These are phyloP conservation scores for Cataglyphis albicans DNA, from an alignment of 2,888 invertebrate species.

Conservation along the genomic window DNA sequence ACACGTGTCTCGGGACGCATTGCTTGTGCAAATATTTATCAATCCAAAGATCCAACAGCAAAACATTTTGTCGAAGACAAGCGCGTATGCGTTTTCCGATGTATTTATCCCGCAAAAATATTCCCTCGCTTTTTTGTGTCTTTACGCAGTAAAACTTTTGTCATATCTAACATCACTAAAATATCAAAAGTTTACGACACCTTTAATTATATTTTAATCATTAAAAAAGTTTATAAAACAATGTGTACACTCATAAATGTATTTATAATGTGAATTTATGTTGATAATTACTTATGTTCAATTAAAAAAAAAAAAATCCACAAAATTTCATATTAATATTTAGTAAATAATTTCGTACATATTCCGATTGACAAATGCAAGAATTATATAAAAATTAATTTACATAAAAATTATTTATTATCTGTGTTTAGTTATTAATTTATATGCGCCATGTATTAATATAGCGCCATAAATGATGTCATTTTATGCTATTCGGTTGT, in stretches of 20 bases:
- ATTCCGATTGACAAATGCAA: neutral
- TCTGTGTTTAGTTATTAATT: neutral
- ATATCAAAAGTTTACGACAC: conserved; percentile 26
- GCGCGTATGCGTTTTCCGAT: conserved; percentile 1
- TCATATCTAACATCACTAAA: neutral
- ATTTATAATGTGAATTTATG: conserved; percentile 5
- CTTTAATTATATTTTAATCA: neutral
- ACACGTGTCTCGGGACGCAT: conserved; percentile 44
- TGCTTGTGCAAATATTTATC: conserved; percentile 49
- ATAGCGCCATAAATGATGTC: neutral
- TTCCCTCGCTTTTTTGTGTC: neutral
- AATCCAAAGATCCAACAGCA: conserved; percentile 36
- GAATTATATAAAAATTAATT: neutral
- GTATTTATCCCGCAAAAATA: conserved; percentile 30
- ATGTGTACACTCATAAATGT: neutral
- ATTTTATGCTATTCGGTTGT: neutral
- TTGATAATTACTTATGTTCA: neutral
- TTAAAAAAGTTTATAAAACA: neutral
- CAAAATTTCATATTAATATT: neutral
- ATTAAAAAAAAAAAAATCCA: neutral
- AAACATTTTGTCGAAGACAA: conserved; percentile 24
- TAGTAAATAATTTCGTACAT: neutral
- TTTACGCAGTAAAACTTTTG: neutral
- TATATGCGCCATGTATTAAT: neutral
- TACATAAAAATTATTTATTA: conserved; percentile 6